These are phyloP conservation scores for Hippocampus zosterae DNA, from an alignment of 2,113 vertebrate species.

Conservation along the genomic window DNA sequence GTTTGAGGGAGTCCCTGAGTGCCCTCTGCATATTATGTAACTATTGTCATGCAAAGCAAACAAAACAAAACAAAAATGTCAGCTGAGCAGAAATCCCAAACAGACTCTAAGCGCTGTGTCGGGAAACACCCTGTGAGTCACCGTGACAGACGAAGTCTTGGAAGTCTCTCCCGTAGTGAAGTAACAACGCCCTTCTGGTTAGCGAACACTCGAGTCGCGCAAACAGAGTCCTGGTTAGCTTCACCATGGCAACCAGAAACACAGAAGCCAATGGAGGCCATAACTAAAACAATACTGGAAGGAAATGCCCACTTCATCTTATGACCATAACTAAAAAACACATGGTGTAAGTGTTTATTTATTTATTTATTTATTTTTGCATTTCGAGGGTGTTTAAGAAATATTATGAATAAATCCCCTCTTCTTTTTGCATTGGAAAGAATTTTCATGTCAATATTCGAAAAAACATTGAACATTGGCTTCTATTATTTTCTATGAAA, in stretches of 20 bases:
- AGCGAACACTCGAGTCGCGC: background rate
- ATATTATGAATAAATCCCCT: no score
- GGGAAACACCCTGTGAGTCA: constrained; percentile 63
- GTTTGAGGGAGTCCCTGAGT: background rate
- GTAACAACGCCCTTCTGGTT: constrained; percentile 28
- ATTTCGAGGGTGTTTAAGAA: no score
- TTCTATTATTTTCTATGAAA: no score
- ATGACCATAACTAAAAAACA: background rate
- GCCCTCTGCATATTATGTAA: background rate
- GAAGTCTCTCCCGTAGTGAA: constrained; percentile 4
- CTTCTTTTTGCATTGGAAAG: no score
- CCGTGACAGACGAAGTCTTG: background rate
- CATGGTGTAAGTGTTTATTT: no score
- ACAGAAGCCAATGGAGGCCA: background rate
- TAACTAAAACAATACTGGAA: background rate
- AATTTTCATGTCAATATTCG: no score
- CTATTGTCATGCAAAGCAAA: constrained; percentile 15
- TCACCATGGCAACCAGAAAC: background rate
- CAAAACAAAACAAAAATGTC: constrained; percentile 14
- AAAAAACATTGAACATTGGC: no score
- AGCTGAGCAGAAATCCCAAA: constrained; percentile 49
- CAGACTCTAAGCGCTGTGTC: constrained; percentile 15
- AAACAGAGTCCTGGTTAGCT: constrained; percentile 19
- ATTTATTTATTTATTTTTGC: background rate
- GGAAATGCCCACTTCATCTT: background rate